These are phyloP conservation scores for Drosophila seguyi DNA, from an alignment of 1,140 invertebrate genomes.

Conservation along the genomic window DNA sequence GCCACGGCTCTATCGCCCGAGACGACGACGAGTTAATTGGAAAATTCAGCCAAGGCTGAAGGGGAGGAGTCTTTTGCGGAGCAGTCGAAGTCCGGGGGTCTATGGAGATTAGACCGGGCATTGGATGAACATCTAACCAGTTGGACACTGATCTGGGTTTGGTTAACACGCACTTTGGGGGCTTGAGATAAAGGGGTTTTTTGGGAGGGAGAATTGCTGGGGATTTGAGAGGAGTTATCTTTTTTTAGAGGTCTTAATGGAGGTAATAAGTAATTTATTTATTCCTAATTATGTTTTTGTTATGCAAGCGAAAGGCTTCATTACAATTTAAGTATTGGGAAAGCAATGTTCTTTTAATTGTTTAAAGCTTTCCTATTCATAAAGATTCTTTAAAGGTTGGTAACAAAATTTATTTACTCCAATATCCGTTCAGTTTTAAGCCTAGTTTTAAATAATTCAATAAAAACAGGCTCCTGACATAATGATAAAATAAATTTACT, in stretches of 20 bases:
- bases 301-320: no score
- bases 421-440: no score
- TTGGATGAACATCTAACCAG: slow-evolving; percentile 7
- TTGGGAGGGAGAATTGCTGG: no score
- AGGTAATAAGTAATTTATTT: not conserved
- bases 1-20: slow-evolving; percentile 3
- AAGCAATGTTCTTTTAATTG: no score
- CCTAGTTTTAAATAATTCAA: no score
- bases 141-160: slow-evolving; percentile 17
- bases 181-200: not conserved
- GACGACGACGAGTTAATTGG: slow-evolving; percentile 57
- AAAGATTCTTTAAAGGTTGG: no score
- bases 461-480: no score
- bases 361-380: no score
- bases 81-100: not conserved
- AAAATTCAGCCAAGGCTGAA: slow-evolving; percentile 36
- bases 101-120: slow-evolving; percentile 8
- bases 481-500: no score
- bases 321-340: no score
- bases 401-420: no score
- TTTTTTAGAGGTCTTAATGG: not conserved
- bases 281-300: no score
- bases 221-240: not conserved
- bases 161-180: slow-evolving; percentile 10
- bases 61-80: not conserved